Percentiles rank a stretch among this genome's conserved stretches.
Conservation (phyloP, 2,797 vertebrate genomes). For the Pipistrellus pygmaeus region DNA sequence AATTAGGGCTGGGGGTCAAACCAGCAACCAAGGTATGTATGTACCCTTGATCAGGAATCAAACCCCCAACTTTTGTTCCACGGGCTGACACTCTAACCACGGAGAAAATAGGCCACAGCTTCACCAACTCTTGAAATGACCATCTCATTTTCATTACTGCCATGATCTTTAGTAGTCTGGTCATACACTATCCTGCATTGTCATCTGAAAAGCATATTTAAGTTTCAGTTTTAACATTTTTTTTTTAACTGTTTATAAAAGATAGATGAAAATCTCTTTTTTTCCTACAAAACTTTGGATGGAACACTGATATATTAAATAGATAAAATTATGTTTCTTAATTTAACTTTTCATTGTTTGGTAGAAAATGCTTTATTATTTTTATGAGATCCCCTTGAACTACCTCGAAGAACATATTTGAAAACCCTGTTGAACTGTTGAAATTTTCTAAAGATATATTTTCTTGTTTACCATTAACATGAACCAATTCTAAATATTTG, state of each 20-base stretch:
- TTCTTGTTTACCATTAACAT: neutral
- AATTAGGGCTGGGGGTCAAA: too few species aligned
- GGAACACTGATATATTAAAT: neutral
- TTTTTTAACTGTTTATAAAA: neutral
- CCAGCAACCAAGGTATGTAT: too few species aligned
- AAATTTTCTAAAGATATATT: neutral
- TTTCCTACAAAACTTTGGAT: neutral
- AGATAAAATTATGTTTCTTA: conserved; percentile 10
- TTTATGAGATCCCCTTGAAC: neutral
- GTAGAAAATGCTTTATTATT: conserved; percentile 28
- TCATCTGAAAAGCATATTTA: neutral
- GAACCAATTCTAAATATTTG: neutral
- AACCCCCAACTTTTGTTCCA: too few species aligned
- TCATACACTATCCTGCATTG: neutral
- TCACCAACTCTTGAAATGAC: neutral
- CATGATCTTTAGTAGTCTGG: neutral
- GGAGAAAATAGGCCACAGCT: neutral
- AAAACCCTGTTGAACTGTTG: neutral
- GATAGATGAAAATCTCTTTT: neutral
- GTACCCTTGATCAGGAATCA: too few species aligned
- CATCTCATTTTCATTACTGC: neutral
- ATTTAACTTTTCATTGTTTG: conserved; percentile 39
- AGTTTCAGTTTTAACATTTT: neutral
- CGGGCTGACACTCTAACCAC: too few species aligned
- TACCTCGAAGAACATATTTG: neutral